phyloP scores from a whole-genome alignment of 2,113 vertebrate species.

The Mohoua ochrocephala region DNA sequence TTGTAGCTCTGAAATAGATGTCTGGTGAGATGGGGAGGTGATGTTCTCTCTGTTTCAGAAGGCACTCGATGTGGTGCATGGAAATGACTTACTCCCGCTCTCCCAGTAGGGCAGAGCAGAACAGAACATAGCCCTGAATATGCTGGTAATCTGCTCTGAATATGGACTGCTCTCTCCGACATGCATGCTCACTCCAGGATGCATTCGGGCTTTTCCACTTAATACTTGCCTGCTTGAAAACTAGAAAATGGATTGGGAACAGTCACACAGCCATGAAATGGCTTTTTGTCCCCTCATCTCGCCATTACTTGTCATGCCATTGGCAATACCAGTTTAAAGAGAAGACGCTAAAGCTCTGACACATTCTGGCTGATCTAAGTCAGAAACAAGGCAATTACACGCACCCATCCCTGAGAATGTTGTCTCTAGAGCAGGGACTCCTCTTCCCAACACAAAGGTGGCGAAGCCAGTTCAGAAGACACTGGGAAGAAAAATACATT shows the following conservation, averaged over 20 bases:
- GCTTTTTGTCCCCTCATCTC: background rate
- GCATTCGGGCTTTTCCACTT: background rate
- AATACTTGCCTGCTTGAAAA: background rate
- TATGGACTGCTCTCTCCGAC: background rate
- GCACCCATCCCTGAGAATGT: background rate
- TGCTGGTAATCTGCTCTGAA: background rate
- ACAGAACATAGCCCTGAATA: background rate
- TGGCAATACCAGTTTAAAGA: background rate
- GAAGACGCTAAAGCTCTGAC: background rate
- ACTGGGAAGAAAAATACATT: background rate
- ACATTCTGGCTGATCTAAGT: background rate
- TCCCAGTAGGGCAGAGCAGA: background rate
- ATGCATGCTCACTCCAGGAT: background rate
- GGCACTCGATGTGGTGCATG: too few relatives aligned
- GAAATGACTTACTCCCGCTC: background rate
- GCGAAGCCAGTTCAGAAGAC: background rate
- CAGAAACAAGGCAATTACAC: background rate
- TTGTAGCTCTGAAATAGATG: accelerated
- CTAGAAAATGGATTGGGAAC: background rate
- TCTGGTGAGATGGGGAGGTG: background rate
- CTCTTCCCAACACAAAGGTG: background rate
- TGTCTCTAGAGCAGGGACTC: background rate
- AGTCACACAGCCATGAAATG: background rate
- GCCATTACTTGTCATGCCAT: background rate
- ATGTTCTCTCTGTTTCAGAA: background rate